Evolutionary conservation across 2,113 vertebrate species (phyloP), one percentile per base, ranked within the genome.

Genomic region (Miniopterus natalensis): DNA sequence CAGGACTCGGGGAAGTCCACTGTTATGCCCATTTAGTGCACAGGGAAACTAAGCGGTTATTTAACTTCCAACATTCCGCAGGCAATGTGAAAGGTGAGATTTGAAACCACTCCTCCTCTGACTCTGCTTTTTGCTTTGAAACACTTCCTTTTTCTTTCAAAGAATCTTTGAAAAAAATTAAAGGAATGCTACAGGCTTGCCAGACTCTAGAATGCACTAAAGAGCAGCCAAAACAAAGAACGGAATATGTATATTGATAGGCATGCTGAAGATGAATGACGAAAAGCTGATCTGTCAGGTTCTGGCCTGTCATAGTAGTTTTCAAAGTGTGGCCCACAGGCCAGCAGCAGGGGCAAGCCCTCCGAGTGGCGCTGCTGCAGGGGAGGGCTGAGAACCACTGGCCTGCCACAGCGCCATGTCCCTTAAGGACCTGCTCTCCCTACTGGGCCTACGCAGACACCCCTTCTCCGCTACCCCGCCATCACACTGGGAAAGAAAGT

Each of bases 161-260:
- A 87, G n/a, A 66, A n/a, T 31, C 29, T 84, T 81, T 51, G 13
- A 18, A 55, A 42, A 49, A 93, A 27, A 51, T 7, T 18, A 63
- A 21, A 77, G 36, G n/a, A 53, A 73, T 89, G n/a, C 55, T 71
- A 49, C 1, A 90, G 74, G 12, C 10, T 55, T 78, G 27, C 17
- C 68, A 87, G 49, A 92, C n/a, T 87, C 21, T 73, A 79, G 51
- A 87, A 84, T 27, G 59, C 66, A 87, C 57, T 71, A 45, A 88
- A 77, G 79, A 59, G 71, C 23, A 91, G 75, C 36, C 21, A 21
- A 95, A 94, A 81, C 47, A 18, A 17, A 59, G 20, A 70, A 55
- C 3, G 71, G n/a, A 78, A 36, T 3, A 80, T 29, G 18, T n/a
- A 92, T 7, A 81, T 42, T 18, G 23, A 63, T 8, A 74, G 42